Evolutionary conservation across 2,113 vertebrate species (phyloP), one percentile per base, ranked within the genome.

Genomic region (Acrocephalus kingi): DNA sequence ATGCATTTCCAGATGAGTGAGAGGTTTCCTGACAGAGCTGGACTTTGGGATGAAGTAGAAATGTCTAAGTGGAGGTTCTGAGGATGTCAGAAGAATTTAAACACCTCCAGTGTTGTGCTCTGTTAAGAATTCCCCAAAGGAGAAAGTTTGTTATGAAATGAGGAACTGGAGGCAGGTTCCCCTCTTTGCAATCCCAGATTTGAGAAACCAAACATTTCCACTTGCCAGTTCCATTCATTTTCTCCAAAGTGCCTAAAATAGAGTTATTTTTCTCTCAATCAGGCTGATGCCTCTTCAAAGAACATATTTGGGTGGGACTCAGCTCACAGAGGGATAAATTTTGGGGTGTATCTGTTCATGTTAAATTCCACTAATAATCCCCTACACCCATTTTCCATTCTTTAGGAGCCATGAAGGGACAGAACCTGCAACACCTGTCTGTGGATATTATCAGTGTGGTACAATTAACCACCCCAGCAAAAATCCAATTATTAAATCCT

Each of bases 221-320:
- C 3, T 35, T 49, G 6, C 10, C 37, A 25, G 3, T 14, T 69
- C 46, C 18, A 12, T 15, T 13, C 0, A 1, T 52, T 91, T 74
- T 52, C 27, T 49, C 24, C 51, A 39, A 48, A 91, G 24, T 4
- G 31, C 37, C 20, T 6, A 22, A 83, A 63, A 63, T 30, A 48
- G 51, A 0, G 0, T 27, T 41, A 0, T 18, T 61, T 13, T 71
- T 46, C 14, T 89, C 12, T 13, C 54, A 25, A 7, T 12, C 61
- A 81, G 35, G 39, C 17, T 30, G 30, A 35, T 16, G 24, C 3
- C 11, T 64, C 14, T 20, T 66, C 66, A 62, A 37, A 74, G 8
- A 52, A 52, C 1, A 6, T 15, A 7, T 56, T 30, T 28, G 5
- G 3, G 6, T 74, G 13, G 9, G 9, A 14, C n/a, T 74, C 10